These are phyloP conservation scores for Nipponacmea schrenckii DNA, from an alignment of 2,888 invertebrate species.

Conservation along the genomic window DNA sequence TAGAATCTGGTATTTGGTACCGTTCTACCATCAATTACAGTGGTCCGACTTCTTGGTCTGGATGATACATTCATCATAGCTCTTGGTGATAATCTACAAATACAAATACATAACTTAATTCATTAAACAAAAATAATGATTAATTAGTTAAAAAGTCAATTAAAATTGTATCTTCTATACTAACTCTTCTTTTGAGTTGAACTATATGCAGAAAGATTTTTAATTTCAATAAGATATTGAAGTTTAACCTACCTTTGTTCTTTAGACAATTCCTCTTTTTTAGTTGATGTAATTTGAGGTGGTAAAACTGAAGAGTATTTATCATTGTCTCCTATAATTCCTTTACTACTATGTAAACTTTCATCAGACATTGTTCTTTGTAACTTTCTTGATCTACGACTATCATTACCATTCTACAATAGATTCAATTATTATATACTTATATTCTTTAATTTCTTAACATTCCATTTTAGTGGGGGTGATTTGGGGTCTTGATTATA, in stretches of 20 bases:
- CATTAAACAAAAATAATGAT: no score
- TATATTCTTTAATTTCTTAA: neutral
- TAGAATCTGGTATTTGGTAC: slow-evolving; percentile 75
- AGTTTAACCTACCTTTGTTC: slow-evolving; percentile 70
- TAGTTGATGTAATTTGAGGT: slow-evolving; percentile 73
- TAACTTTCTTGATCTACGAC: slow-evolving; percentile 50
- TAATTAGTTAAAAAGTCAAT: no score
- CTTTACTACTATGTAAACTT: slow-evolving; percentile 60
- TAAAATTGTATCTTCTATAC: no score
- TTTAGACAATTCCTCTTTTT: slow-evolving; percentile 73
- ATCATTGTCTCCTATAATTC: slow-evolving; percentile 26
- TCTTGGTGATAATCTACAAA: slow-evolving; percentile 60
- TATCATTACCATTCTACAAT: slow-evolving; percentile 17
- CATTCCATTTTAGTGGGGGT: neutral
- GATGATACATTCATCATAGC: slow-evolving; percentile 40
- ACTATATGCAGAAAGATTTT: no score
- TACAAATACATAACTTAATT: neutral
- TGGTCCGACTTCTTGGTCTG: slow-evolving; percentile 29
- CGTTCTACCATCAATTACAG: slow-evolving; percentile 25
- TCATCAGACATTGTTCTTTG: slow-evolving; percentile 64
- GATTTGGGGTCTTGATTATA: slow-evolving; percentile 7
- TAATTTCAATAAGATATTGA: no score
- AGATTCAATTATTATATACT: neutral
- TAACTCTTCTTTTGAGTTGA: no score
- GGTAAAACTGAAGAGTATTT: slow-evolving; percentile 73